Conservation (phyloP, 2,113 vertebrate species). For the Globicephala melas region DNA sequence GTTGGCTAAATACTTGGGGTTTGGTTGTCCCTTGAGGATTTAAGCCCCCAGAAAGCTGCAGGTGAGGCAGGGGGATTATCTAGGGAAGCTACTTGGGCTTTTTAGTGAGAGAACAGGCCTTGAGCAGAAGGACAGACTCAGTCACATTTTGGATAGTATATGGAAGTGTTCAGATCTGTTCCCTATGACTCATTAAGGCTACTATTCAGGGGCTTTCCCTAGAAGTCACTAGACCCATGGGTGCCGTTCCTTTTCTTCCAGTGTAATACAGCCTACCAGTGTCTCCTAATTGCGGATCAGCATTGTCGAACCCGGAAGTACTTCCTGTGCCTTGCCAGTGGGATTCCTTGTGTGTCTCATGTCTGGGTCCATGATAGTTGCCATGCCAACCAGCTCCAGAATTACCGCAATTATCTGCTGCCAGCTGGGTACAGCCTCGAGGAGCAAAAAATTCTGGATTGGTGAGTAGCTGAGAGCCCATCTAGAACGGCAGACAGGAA, state of each 20-base stretch:
- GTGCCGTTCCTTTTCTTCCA: slow-evolving; percentile 65
- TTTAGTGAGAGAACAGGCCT: not conserved
- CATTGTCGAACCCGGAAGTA: slow-evolving; percentile 95
- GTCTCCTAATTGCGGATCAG: slow-evolving; percentile 96
- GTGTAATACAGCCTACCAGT: slow-evolving; percentile 95
- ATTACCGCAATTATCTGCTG: slow-evolving; percentile 94
- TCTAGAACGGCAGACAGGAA: not conserved
- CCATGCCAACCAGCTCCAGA: slow-evolving; percentile 94
- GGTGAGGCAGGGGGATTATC: not conserved
- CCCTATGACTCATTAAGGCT: not conserved
- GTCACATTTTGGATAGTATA: not conserved
- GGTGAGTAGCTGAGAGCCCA: slow-evolving; percentile 82
- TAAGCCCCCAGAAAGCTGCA: not conserved
- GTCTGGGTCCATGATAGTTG: slow-evolving; percentile 97
- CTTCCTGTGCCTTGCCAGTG: slow-evolving; percentile 94
- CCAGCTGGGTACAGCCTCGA: slow-evolving; percentile 93
- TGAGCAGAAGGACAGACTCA: not conserved
- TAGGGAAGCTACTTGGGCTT: not conserved
- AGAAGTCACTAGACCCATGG: not conserved
- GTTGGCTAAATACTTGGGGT: not conserved
- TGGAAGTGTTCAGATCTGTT: not conserved
- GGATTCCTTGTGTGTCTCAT: slow-evolving; percentile 96
- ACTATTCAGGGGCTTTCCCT: not conserved
- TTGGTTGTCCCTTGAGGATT: not conserved
- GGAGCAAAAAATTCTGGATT: slow-evolving; percentile 89